phyloP scores from a whole-genome alignment of 2,888 invertebrate genomes.

The Dioctria linearis region DNA sequence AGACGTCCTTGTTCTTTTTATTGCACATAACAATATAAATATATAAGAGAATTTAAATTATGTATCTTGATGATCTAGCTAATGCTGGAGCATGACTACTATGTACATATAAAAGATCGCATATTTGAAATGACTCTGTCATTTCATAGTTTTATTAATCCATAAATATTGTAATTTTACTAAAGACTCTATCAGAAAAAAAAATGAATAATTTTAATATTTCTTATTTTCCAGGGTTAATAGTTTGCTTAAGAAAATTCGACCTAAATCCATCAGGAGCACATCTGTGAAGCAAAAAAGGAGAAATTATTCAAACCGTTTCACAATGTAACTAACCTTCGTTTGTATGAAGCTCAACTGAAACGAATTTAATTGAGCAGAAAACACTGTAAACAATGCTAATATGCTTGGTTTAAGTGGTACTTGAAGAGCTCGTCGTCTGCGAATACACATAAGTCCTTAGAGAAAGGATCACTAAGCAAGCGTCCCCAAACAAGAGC shows the following conservation, averaged over 20 bases:
- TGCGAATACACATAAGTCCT: background rate
- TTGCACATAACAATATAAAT: no score
- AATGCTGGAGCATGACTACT: no score
- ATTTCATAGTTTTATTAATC: background rate
- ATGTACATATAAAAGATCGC: background rate
- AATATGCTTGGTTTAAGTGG: constrained; percentile 14
- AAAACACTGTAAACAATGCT: constrained; percentile 36
- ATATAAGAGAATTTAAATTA: no score
- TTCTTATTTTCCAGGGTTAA: background rate
- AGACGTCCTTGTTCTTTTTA: no score
- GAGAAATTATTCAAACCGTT: background rate
- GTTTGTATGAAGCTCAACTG: background rate
- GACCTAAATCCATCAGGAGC: background rate
- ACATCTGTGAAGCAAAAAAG: background rate
- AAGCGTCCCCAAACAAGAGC: background rate
- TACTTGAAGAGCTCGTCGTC: constrained; percentile 14
- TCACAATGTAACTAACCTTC: background rate
- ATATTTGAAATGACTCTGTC: no score
- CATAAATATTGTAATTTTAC: background rate
- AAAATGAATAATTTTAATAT: background rate
- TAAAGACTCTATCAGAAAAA: background rate
- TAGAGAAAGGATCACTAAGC: background rate
- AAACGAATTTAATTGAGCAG: constrained; percentile 44
- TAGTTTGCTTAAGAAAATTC: background rate
- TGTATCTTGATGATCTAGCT: no score